Evolutionary conservation across 2,888 invertebrate species (phyloP), one percentile per base, ranked within the genome.

Genomic region (Camponotus fellah): DNA sequence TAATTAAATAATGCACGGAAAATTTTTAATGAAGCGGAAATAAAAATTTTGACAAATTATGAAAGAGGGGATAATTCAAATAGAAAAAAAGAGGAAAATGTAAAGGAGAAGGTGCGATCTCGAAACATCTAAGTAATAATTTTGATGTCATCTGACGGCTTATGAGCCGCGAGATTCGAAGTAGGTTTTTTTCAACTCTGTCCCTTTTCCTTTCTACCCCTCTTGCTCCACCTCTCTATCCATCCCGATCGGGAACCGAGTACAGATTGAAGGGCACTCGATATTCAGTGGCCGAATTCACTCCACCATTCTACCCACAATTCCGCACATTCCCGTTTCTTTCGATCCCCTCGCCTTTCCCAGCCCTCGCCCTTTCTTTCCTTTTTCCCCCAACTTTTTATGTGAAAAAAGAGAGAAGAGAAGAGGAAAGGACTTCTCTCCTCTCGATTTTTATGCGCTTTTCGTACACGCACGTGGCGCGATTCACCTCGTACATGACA

Each of bases 201-300:
- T 14, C 49, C n/a, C 8, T 53, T 53, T 53, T 53, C 49, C 17
- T n/a, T 6, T 6, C 66, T 32, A 10, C 68, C 26, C 34, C 40
- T 56, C 43, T 32, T 34, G 1, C 12, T 40, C 12, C 17, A 49
- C 2, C 21, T n/a, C 21, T 53, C 14, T 26, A n/a, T 40, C 60
- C 49, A 53, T 53, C n/a, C 6, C 17, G 46, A 46, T n/a, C 17
- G 8, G 49, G 49, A 14, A 17, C 14, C 46, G 17, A n/a, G 49
- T 17, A 14, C 60, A 72, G 84, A 90, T 91, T 86, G 91, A 91
- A 91, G 88, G 89, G 91, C 89, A 91, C 89, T 91, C 91, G 87
- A 90, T 90, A 92, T 92, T 92, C 87, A 91, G 89, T 87, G 85
- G 82, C 85, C 87, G 90, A 89, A 87, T 90, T 88, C 87, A 90